A percentile compares a stretch with the other conserved stretches of the same genome.
Evolutionary conservation across 2,797 vertebrate species (phyloP).

Genomic region (Limnodromus scolopaceus): DNA sequence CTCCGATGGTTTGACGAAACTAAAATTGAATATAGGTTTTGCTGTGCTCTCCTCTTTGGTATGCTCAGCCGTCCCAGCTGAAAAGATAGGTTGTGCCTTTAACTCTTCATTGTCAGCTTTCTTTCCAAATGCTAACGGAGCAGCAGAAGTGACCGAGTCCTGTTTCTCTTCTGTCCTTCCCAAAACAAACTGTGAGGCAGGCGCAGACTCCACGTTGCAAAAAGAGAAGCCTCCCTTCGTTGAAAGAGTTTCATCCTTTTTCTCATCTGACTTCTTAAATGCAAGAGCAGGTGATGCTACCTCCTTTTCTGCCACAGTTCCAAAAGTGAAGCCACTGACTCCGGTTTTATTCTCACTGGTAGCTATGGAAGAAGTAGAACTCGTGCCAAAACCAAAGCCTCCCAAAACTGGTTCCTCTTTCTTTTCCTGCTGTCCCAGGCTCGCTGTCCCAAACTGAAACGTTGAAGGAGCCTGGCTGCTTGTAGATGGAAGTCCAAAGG

Average conservation of each 20-base stretch:
- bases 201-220: slow-evolving; percentile 49
- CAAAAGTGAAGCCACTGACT: slow-evolving; percentile 71
- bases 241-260: slow-evolving; percentile 83
- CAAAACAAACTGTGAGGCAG: slow-evolving; percentile 75
- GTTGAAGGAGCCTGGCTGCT: slow-evolving; percentile 61
- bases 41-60: slow-evolving; percentile 82
- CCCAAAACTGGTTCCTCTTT: slow-evolving; percentile 74
- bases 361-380: slow-evolving; percentile 63
- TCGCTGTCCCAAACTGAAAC: slow-evolving; percentile 76
- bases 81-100: slow-evolving; percentile 80
- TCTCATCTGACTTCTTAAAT: slow-evolving; percentile 87
- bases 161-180: slow-evolving; percentile 82
- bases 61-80: slow-evolving; percentile 85
- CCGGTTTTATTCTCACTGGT: slow-evolving; percentile 78
- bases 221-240: slow-evolving; percentile 75
- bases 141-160: slow-evolving; percentile 68
- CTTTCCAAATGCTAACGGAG: slow-evolving; percentile 84
- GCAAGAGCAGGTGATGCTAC: slow-evolving; percentile 76
- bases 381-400: slow-evolving; percentile 83
- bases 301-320: slow-evolving; percentile 79
- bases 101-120: slow-evolving; percentile 80
- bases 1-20: slow-evolving; percentile 82
- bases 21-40: slow-evolving; percentile 80
- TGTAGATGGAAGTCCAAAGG: slow-evolving; percentile 80
- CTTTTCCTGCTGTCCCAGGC: slow-evolving; percentile 79